These are phyloP conservation scores for Orthosia gracilis DNA, from an alignment of 2,888 invertebrate species.

Conservation along the genomic window DNA sequence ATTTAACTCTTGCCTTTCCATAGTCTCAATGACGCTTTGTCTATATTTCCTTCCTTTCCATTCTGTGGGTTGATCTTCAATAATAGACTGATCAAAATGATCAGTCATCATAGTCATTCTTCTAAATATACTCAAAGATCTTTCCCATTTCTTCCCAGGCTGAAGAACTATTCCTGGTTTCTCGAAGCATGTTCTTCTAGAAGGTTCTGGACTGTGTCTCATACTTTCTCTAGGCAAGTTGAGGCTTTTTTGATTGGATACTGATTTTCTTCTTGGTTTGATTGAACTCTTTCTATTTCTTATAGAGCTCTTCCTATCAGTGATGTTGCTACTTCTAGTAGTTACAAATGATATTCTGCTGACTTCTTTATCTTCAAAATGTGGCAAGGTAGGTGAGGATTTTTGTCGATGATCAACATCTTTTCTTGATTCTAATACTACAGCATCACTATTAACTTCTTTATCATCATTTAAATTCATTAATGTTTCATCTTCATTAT, in stretches of 20 bases:
- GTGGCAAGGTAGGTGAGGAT: constrained; percentile 3
- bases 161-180: constrained; percentile 88
- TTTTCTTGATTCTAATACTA: constrained; percentile 36
- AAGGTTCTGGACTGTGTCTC: constrained; percentile 42
- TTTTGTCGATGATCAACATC: constrained; percentile 23
- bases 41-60: constrained; percentile 90
- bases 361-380: constrained; percentile 27
- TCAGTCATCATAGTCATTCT: constrained; percentile 86
- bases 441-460: constrained; percentile 17
- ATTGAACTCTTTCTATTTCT: constrained; percentile 62
- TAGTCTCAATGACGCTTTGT: constrained; percentile 88
- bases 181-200: constrained; percentile 62
- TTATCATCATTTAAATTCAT: constrained; percentile 27
- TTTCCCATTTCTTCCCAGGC: constrained; percentile 93
- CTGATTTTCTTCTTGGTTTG: constrained; percentile 29
- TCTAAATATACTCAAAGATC: constrained; percentile 92
- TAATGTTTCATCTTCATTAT: constrained; percentile 38
- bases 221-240: constrained; percentile 62
- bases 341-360: constrained; percentile 59
- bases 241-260: constrained; percentile 44
- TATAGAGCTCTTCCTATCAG: constrained; percentile 63
- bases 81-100: constrained; percentile 80
- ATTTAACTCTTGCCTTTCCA: constrained; percentile 88
- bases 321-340: constrained; percentile 63
- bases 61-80: constrained; percentile 83